Percentiles rank a stretch among this genome's conserved stretches.
These are phyloP conservation scores for Lycodopsis pacificus DNA, from an alignment of 2,797 vertebrate genomes.

Conservation along the genomic window DNA sequence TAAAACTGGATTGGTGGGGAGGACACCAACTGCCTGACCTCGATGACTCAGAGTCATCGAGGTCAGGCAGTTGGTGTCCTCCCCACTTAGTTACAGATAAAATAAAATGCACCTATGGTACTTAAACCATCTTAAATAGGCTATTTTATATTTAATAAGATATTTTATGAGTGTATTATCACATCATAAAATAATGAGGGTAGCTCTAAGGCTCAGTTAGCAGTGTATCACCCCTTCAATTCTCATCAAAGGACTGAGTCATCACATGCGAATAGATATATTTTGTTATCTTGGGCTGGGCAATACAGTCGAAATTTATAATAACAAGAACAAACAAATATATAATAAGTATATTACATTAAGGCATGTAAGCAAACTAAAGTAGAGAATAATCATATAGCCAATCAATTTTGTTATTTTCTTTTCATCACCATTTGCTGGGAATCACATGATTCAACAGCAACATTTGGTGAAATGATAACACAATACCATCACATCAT, in stretches of 20 bases:
- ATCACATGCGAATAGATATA: not conserved
- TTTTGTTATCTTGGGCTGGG: not conserved
- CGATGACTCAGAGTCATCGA: conserved; percentile 4
- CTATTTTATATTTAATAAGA: no score
- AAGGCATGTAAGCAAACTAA: not conserved
- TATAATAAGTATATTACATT: not conserved
- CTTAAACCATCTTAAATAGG: not conserved
- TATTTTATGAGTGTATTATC: not conserved
- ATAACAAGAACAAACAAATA: not conserved
- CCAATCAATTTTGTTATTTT: no score
- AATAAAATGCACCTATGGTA: not conserved
- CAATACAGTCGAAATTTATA: not conserved
- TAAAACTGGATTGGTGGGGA: not conserved
- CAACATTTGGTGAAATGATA: not conserved
- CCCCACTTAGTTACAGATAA: not conserved
- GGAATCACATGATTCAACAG: not conserved
- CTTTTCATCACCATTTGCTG: not conserved
- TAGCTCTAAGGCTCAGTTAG: not conserved
- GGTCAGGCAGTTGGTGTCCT: not conserved
- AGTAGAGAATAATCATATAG: not conserved
- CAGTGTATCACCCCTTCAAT: not conserved
- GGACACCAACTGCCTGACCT: no score
- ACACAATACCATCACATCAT: not conserved
- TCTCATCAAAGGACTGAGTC: not conserved
- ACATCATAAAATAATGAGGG: not conserved